Evolutionary conservation across 1,140 invertebrate genomes (phyloP).

Genomic region (Zelostemma sp.): DNA sequence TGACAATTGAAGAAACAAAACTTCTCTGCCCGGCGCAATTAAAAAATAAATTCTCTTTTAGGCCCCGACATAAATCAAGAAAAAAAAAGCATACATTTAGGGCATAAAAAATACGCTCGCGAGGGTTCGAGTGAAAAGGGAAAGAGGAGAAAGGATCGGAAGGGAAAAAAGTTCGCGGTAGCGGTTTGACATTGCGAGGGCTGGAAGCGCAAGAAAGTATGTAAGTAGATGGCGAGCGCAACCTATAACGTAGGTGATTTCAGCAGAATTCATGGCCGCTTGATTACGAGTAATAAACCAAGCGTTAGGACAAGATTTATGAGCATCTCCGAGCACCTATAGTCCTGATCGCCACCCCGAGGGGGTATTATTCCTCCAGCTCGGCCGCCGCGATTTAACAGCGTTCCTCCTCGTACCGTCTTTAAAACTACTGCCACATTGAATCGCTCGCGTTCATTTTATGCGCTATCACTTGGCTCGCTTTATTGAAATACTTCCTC

Average conservation of each 20-base stretch:
- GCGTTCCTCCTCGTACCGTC: constrained; percentile 20
- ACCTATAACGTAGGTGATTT: constrained; percentile 65
- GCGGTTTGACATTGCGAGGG: constrained; percentile 8
- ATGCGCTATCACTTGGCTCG: constrained; percentile 22
- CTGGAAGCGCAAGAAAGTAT: constrained; percentile 44
- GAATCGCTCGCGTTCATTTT: constrained; percentile 15
- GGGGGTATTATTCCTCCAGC: constrained; percentile 34
- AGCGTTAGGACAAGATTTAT: constrained; percentile 68
- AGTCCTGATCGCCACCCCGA: constrained; percentile 61
- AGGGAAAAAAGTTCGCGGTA: constrained; percentile 10
- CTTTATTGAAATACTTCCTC: background rate
- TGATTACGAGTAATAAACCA: constrained; percentile 69
- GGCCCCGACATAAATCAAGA: no score
- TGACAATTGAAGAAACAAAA: constrained; percentile 4
- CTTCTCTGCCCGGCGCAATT: background rate
- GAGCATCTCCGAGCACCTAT: constrained; percentile 59
- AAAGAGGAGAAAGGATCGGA: background rate
- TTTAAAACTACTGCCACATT: constrained; percentile 15
- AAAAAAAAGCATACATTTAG: no score
- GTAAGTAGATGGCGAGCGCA: constrained; percentile 56
- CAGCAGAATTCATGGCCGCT: constrained; percentile 67
- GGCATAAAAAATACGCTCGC: background rate
- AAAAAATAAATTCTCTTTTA: background rate
- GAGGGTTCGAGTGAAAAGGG: background rate
- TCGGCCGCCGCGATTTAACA: constrained; percentile 23